A percentile compares a stretch with the other conserved stretches of the same genome.
Conservation (phyloP, 2,113 vertebrate species). For the Oreamnos americanus region DNA sequence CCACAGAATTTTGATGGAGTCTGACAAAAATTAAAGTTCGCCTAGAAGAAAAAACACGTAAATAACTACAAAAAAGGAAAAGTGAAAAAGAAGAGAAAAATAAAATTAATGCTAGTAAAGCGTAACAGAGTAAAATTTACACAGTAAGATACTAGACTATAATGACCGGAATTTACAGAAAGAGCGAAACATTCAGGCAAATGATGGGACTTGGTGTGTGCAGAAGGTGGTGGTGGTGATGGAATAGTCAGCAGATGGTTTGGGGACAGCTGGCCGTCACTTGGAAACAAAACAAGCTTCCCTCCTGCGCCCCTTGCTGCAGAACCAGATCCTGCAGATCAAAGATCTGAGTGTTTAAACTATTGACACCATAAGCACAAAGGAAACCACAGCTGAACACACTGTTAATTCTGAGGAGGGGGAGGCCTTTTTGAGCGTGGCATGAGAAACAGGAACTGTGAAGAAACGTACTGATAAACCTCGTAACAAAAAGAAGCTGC, state of each 20-base stretch:
- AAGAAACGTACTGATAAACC: background rate
- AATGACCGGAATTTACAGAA: background rate
- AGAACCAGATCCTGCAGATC: background rate
- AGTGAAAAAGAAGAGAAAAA: background rate
- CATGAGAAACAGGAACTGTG: background rate
- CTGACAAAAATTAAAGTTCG: background rate
- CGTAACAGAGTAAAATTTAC: no score
- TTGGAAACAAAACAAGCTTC: background rate
- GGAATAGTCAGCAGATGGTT: accelerated
- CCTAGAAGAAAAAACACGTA: background rate
- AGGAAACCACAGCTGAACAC: background rate
- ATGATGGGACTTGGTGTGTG: accelerated
- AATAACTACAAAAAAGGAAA: background rate
- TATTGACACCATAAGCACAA: no score
- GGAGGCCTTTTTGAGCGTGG: background rate
- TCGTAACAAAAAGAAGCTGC: no score
- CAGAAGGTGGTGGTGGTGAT: accelerated
- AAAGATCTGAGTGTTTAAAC: no score
- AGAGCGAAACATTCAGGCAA: accelerated
- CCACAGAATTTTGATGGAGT: background rate
- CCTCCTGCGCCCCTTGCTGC: background rate
- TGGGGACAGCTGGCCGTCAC: background rate
- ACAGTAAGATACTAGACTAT: accelerated
- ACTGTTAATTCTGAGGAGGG: background rate
- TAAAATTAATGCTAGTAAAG: background rate